These are phyloP conservation scores for Pecten maximus DNA, from an alignment of 2,888 invertebrate genomes.

Conservation along the genomic window DNA sequence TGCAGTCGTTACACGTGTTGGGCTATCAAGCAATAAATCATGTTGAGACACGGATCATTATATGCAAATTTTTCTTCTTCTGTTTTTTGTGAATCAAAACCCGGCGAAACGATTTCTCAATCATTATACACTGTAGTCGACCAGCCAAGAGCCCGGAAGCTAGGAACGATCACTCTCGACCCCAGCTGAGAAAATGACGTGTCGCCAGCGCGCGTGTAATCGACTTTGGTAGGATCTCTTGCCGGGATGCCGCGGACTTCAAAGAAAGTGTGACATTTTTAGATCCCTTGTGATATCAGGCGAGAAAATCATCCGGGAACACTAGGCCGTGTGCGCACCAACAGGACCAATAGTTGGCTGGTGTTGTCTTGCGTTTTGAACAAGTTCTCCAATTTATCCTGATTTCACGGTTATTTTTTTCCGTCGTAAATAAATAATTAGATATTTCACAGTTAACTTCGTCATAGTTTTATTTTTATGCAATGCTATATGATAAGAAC, in stretches of 20 bases:
- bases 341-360: background rate
- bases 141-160: background rate
- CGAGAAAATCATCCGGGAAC: background rate
- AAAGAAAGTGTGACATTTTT: background rate
- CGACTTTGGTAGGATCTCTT: background rate
- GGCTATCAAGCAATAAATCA: background rate
- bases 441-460: background rate
- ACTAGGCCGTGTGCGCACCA: background rate
- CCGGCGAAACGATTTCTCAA: background rate
- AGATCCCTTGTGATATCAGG: background rate
- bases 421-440: conserved; percentile 4
- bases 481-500: too few species aligned
- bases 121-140: background rate
- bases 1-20: too few species aligned
- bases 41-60: background rate
- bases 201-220: conserved; percentile 1
- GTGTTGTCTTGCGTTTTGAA: background rate
- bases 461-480: background rate
- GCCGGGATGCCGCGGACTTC: background rate
- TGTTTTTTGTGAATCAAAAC: background rate
- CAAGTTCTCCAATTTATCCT: background rate
- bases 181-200: conserved; percentile 26
- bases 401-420: background rate
- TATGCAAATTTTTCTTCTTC: background rate
- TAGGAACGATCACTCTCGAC: background rate